A percentile compares a stretch with the other conserved stretches of the same genome.
Evolutionary conservation across 2,113 vertebrate species (phyloP).

Genomic region (Nerophis ophidion): DNA sequence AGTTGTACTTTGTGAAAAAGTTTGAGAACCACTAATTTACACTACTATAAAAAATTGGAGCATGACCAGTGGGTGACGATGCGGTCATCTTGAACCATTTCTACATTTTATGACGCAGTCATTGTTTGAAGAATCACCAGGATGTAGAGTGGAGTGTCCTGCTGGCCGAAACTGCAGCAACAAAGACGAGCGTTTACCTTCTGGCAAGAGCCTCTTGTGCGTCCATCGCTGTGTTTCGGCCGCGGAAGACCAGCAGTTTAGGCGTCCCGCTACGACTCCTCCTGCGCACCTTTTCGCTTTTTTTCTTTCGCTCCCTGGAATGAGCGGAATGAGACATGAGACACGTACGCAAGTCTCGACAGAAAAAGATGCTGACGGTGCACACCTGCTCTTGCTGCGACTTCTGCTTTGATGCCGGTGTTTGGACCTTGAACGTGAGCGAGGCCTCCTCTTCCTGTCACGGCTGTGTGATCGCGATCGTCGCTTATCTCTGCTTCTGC

Average conservation of each 20-base stretch:
- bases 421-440: slow-evolving; percentile 85
- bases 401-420: slow-evolving; percentile 86
- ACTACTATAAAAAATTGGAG: no score
- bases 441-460: slow-evolving; percentile 83
- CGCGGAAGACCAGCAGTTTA: slow-evolving; percentile 84
- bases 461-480: slow-evolving; percentile 80
- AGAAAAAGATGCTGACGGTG: background rate
- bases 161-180: background rate
- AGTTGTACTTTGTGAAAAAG: no score
- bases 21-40: no score
- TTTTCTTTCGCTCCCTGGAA: slow-evolving; percentile 88
- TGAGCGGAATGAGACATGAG: background rate
- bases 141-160: no score
- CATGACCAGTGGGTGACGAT: no score
- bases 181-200: slow-evolving; percentile 67
- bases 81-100: no score
- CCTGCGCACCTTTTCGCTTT: slow-evolving; percentile 82
- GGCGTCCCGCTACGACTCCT: slow-evolving; percentile 83
- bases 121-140: no score
- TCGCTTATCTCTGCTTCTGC: slow-evolving; percentile 85
- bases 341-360: background rate
- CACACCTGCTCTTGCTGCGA: slow-evolving; percentile 89
- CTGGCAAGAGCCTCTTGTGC: slow-evolving; percentile 94
- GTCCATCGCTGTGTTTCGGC: slow-evolving; percentile 96
- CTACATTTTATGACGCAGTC: no score